A percentile compares a stretch with the other conserved stretches of the same genome.
Evolutionary conservation across 2,888 invertebrate genomes (phyloP).

Genomic region (Calameuta filiformis): DNA sequence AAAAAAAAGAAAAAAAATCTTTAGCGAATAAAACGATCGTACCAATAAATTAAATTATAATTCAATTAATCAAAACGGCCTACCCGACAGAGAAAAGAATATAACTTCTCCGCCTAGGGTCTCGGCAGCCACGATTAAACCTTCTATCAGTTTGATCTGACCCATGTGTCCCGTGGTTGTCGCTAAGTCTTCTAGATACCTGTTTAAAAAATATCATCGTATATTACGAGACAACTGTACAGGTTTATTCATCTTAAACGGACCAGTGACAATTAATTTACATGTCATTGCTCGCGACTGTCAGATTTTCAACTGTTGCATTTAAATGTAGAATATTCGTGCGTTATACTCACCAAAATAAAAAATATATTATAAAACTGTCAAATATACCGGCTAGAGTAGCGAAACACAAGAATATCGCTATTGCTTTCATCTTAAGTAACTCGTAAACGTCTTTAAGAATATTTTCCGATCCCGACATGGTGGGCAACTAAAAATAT

Average conservation of each 20-base stretch:
- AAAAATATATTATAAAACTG: slow-evolving; percentile 83
- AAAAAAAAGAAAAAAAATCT: slow-evolving; percentile 27
- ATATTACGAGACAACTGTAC: background rate
- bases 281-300: background rate
- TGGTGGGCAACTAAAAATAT: slow-evolving; percentile 70
- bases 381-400: slow-evolving; percentile 82
- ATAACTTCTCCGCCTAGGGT: slow-evolving; percentile 83
- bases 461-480: slow-evolving; percentile 77
- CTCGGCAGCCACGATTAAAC: slow-evolving; percentile 82
- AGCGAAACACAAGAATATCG: slow-evolving; percentile 79
- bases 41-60: slow-evolving; percentile 6
- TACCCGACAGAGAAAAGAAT: slow-evolving; percentile 80
- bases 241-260: background rate
- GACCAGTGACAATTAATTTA: background rate
- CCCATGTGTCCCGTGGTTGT: slow-evolving; percentile 71
- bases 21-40: background rate
- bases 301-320: background rate
- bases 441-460: slow-evolving; percentile 74
- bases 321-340: background rate
- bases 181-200: slow-evolving; percentile 84
- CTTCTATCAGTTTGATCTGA: slow-evolving; percentile 82
- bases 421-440: slow-evolving; percentile 73
- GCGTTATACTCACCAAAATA: slow-evolving; percentile 76
- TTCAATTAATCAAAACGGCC: slow-evolving; percentile 13
- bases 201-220: slow-evolving; percentile 42